A percentile compares a stretch with the other conserved stretches of the same genome.
Conservation (phyloP, 1,140 invertebrate genomes). For the Stenopsyche tienmushanensis region DNA sequence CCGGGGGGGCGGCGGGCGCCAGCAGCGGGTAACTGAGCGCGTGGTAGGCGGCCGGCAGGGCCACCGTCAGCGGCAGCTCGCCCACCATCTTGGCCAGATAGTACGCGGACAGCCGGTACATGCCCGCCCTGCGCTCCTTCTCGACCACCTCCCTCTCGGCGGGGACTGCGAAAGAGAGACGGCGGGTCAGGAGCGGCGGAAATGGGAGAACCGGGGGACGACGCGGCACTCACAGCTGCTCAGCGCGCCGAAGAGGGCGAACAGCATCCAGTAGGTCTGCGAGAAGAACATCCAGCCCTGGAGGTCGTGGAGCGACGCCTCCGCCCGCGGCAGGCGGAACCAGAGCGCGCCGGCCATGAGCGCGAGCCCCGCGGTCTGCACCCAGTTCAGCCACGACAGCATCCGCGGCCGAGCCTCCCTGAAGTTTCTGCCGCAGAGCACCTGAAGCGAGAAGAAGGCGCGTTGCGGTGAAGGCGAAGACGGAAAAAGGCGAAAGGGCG, state of each 20-base stretch:
- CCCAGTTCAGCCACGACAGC: conserved; percentile 79
- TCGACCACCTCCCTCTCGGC: conserved; percentile 80
- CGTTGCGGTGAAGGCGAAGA: no score
- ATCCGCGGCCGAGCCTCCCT: conserved; percentile 75
- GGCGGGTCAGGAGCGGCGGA: no score
- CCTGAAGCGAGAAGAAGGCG: no score
- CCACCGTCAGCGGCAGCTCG: conserved; percentile 76
- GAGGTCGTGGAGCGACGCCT: conserved; percentile 75
- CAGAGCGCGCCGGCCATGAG: conserved; percentile 76
- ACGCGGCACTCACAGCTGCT: conserved; percentile 65
- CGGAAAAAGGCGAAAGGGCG: no score
- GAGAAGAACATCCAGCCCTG: conserved; percentile 89
- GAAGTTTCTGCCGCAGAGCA: conserved; percentile 77
- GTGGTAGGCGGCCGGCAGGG: conserved; percentile 77
- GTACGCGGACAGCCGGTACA: conserved; percentile 81
- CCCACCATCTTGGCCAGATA: conserved; percentile 86
- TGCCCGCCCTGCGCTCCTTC: conserved; percentile 79
- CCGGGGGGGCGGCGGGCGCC: conserved; percentile 53
- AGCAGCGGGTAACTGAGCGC: conserved; percentile 80
- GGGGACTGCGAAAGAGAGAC: conserved; percentile 72
- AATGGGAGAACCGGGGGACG: no score
- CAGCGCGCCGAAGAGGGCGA: conserved; percentile 78
- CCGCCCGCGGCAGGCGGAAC: conserved; percentile 74
- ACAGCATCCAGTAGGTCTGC: conserved; percentile 85
- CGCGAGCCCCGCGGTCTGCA: conserved; percentile 75